Evolutionary conservation across 2,888 invertebrate species (phyloP).

Genomic region (Sphinx pinastri): DNA sequence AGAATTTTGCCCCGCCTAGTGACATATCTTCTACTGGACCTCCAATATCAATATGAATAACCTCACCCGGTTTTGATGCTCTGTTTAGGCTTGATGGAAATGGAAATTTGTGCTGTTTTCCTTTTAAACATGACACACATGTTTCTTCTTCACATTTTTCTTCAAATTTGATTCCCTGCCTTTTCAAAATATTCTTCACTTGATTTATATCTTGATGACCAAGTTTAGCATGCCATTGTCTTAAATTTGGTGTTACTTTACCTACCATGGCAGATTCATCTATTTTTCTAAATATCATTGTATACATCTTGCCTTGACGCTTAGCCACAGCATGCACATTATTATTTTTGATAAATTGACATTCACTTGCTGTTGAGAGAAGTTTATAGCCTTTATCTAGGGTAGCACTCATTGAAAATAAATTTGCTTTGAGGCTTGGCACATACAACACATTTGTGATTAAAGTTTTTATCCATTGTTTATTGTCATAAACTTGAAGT

Average conservation of each 20-base stretch:
- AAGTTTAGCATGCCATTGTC: constrained; percentile 34
- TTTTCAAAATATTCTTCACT: constrained; percentile 29
- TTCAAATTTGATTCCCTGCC: constrained; percentile 29
- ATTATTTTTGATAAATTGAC: constrained; percentile 5
- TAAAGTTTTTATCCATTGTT: constrained; percentile 28
- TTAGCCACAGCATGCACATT: neutral
- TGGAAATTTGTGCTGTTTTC: constrained; percentile 35
- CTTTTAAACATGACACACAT: constrained; percentile 34
- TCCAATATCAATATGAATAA: constrained; percentile 29
- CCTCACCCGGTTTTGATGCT: constrained; percentile 29
- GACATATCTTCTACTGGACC: constrained; percentile 33
- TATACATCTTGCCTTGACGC: constrained; percentile 1
- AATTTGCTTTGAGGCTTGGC: constrained; percentile 32
- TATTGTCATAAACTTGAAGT: constrained; percentile 29
- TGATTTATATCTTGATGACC: constrained; percentile 32
- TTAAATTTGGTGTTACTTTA: neutral
- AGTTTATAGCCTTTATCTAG: constrained; percentile 27
- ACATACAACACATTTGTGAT: constrained; percentile 33
- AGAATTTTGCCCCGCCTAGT: constrained; percentile 34
- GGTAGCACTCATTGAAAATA: constrained; percentile 31
- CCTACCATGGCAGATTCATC: neutral
- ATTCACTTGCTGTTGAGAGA: neutral
- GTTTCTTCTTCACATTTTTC: constrained; percentile 2
- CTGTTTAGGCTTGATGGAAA: constrained; percentile 25
- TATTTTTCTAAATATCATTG: neutral